Percentiles rank a stretch among this genome's conserved stretches.
phyloP scores from a whole-genome alignment of 2,113 vertebrate species.

The Cricetomys ansorgei region DNA sequence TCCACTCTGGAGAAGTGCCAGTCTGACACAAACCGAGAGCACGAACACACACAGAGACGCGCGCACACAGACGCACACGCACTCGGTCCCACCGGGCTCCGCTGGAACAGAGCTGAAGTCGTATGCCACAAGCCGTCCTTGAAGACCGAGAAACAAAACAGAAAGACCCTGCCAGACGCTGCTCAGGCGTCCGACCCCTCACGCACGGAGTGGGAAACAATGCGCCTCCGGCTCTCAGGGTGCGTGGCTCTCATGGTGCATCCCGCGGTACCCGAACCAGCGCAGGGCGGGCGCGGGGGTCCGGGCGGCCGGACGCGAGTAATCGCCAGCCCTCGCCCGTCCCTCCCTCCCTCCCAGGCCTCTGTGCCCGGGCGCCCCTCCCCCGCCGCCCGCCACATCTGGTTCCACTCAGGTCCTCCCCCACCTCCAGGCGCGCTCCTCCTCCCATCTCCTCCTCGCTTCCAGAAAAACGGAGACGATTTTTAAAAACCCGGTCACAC shows the following conservation, averaged over 20 bases:
- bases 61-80: background rate
- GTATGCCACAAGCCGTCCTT: constrained; percentile 37
- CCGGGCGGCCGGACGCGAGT: background rate
- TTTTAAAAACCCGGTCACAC: constrained; percentile 64
- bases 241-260: background rate
- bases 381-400: constrained; percentile 89
- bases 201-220: background rate
- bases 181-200: background rate
- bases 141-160: constrained; percentile 62
- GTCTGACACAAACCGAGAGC: background rate
- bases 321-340: background rate
- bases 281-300: constrained; percentile 29
- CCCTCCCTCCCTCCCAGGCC: constrained; percentile 3
- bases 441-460: constrained; percentile 39
- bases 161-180: background rate
- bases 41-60: background rate
- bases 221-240: background rate
- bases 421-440: constrained; percentile 54
- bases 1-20: background rate
- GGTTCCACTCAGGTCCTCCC: constrained; percentile 90
- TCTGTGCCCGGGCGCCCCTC: constrained; percentile 53
- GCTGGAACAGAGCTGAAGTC: background rate
- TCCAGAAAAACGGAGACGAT: constrained; percentile 34
- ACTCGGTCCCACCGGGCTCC: background rate
- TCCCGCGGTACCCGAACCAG: background rate